These are phyloP conservation scores for Pantala flavescens DNA, from an alignment of 1,140 invertebrate species.

Conservation along the genomic window DNA sequence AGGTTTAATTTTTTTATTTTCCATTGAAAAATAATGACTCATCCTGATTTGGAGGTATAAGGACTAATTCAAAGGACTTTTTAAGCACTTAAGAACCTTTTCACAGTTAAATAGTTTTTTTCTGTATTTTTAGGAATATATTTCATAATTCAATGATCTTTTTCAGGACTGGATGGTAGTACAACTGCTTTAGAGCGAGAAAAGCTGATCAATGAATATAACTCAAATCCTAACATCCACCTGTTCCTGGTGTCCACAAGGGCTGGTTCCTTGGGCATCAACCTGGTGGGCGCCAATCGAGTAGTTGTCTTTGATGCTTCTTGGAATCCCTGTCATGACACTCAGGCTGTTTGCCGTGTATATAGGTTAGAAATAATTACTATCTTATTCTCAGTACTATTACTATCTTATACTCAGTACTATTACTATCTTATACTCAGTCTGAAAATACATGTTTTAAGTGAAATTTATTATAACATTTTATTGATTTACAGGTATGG, in stretches of 20 bases:
- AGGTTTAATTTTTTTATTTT: too few relatives aligned
- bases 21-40: too few relatives aligned
- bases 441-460: too few relatives aligned
- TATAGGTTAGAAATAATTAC: conserved; percentile 51
- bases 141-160: conserved; percentile 21
- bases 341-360: conserved; percentile 94
- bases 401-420: not conserved
- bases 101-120: too few relatives aligned
- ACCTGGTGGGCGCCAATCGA: conserved; percentile 92
- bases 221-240: conserved; percentile 76
- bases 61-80: too few relatives aligned
- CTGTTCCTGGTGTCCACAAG: conserved; percentile 95
- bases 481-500: conserved; percentile 59
- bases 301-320: conserved; percentile 97
- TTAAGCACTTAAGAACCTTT: too few relatives aligned
- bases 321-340: conserved; percentile 99
- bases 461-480: not conserved
- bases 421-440: conserved; percentile 20
- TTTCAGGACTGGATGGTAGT: conserved; percentile 79
- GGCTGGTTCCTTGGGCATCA: conserved; percentile 94
- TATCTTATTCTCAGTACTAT: too few relatives aligned
- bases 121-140: not conserved
- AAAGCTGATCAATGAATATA: conserved; percentile 95
- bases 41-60: too few relatives aligned
- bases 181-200: conserved; percentile 89